Conservation (phyloP, 1,140 invertebrate species). For the Drosophila orosa region DNA sequence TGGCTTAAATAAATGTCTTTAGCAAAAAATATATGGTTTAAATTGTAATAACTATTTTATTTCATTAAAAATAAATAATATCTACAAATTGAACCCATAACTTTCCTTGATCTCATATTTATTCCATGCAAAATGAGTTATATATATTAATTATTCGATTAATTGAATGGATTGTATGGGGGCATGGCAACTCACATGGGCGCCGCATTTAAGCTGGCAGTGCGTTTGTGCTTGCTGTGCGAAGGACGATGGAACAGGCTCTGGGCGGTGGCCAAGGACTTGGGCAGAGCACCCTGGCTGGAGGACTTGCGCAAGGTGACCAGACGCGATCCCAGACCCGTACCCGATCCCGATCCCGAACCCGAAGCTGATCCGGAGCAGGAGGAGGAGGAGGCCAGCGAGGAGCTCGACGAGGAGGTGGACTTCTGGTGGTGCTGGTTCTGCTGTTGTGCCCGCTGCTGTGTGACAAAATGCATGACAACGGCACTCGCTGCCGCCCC, state of each 20-base stretch:
- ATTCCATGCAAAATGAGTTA: background rate
- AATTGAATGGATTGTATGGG: constrained; percentile 23
- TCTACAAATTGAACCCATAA: no score
- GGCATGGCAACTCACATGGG: constrained; percentile 66
- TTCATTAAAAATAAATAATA: background rate
- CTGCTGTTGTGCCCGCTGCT: constrained; percentile 68
- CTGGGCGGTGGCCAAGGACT: constrained; percentile 73
- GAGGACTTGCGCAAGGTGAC: constrained; percentile 66
- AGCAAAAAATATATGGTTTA: background rate
- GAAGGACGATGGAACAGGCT: constrained; percentile 57
- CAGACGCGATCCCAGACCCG: constrained; percentile 43
- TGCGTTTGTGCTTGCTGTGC: constrained; percentile 66
- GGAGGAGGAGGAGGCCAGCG: constrained; percentile 49
- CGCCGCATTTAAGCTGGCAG: constrained; percentile 65
- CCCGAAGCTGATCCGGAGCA: constrained; percentile 27
- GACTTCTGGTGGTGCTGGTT: constrained; percentile 54
- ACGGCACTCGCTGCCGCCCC: constrained; percentile 50
- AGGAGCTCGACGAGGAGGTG: constrained; percentile 57
- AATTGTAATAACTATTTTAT: no score
- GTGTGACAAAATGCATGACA: constrained; percentile 81
- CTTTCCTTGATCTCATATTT: background rate
- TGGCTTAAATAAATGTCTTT: background rate
- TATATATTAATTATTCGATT: background rate
- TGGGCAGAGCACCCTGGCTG: constrained; percentile 72
- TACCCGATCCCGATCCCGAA: constrained; percentile 9